A percentile compares a stretch with the other conserved stretches of the same genome.
These are phyloP conservation scores for Embiotoca jacksoni DNA, from an alignment of 2,113 vertebrate genomes.

Conservation along the genomic window DNA sequence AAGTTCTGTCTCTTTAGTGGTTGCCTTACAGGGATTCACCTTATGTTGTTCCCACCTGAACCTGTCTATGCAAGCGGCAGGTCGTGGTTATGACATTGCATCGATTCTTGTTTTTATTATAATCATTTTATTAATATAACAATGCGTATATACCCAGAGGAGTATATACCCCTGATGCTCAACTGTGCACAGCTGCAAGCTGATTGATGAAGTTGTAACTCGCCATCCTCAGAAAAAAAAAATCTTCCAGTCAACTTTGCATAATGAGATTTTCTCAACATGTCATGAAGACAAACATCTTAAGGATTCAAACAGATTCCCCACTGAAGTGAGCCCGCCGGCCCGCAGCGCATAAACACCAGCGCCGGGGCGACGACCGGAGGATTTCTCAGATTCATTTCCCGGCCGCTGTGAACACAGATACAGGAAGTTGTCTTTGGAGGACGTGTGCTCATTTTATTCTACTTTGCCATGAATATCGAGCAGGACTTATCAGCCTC, in stretches of 20 bases:
- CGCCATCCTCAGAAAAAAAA: neutral
- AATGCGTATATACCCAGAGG: neutral
- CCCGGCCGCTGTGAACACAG: constrained; percentile 32
- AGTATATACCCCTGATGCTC: neutral
- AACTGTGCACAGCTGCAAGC: neutral
- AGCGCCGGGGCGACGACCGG: neutral
- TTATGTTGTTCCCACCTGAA: too few relatives aligned
- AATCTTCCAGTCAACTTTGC: constrained; percentile 22
- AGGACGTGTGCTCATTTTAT: constrained; percentile 57
- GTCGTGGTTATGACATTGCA: too few relatives aligned
- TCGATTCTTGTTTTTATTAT: too few relatives aligned
- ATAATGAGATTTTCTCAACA: constrained; percentile 33
- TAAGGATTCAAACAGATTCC: constrained; percentile 18
- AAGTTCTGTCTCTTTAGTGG: too few relatives aligned
- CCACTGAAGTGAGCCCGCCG: neutral
- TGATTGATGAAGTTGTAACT: neutral
- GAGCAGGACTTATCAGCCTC: constrained; percentile 59
- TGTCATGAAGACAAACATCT: constrained; percentile 30
- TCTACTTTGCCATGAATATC: constrained; percentile 65
- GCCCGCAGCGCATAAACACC: constrained; percentile 27
- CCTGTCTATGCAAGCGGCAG: too few relatives aligned
- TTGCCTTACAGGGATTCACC: too few relatives aligned
- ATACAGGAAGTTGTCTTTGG: constrained; percentile 42
- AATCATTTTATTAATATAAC: too few relatives aligned
- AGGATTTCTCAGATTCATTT: constrained; percentile 51